Percentiles rank a stretch among this genome's conserved stretches.
phyloP scores from a whole-genome alignment of 2,113 vertebrate species.

The Lophius piscatorius region DNA sequence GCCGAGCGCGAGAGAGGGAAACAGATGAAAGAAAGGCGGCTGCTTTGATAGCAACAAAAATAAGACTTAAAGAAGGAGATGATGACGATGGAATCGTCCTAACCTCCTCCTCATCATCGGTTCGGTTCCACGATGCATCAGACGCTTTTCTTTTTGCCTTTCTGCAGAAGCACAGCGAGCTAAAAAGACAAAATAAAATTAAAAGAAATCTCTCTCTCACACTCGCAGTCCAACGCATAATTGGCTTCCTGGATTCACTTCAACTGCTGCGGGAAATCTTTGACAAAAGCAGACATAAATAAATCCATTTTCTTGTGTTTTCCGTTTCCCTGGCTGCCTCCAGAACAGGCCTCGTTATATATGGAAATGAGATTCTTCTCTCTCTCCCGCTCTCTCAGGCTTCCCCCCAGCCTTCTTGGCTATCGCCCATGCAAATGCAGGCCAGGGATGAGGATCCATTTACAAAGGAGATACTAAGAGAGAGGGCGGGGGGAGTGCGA shows the following conservation, averaged over 20 bases:
- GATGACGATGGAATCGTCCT: constrained; percentile 13
- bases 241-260: constrained; percentile 66
- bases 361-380: constrained; percentile 76
- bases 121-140: constrained; percentile 9
- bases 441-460: constrained; percentile 57
- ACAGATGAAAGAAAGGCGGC: constrained; percentile 31
- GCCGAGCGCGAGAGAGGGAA: neutral
- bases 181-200: constrained; percentile 32
- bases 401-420: constrained; percentile 61
- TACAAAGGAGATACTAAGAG: constrained; percentile 59
- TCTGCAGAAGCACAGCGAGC: constrained; percentile 18
- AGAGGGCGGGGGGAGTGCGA: constrained; percentile 3
- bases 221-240: constrained; percentile 46
- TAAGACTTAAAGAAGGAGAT: constrained; percentile 6
- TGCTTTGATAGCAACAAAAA: constrained; percentile 37
- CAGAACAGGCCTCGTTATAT: constrained; percentile 67
- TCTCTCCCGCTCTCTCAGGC: constrained; percentile 20
- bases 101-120: constrained; percentile 18
- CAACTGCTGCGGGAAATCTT: constrained; percentile 60
- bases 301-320: constrained; percentile 57
- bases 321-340: constrained; percentile 45
- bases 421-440: constrained; percentile 70
- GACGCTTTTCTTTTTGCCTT: neutral
- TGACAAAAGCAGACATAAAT: constrained; percentile 68
- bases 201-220: constrained; percentile 38